Conservation (phyloP, 2,113 vertebrate genomes). For the Seriola rivoliana region DNA sequence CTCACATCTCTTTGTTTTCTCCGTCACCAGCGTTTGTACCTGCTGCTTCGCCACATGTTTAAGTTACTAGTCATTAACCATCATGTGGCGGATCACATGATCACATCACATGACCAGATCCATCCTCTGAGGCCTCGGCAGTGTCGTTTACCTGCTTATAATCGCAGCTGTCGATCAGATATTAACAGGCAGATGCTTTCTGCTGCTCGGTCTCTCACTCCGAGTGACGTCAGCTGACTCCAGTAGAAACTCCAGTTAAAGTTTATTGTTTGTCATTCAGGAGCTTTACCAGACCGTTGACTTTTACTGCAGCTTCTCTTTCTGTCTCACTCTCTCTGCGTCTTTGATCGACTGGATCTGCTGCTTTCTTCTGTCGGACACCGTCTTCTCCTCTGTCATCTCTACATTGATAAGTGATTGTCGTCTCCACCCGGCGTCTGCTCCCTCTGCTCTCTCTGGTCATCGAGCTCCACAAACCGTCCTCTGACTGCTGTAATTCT, state of each 20-base stretch:
- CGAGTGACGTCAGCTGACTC: too few relatives aligned
- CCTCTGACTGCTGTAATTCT: slow-evolving; percentile 60
- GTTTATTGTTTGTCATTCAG: slow-evolving; percentile 41
- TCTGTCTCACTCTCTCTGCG: slow-evolving; percentile 15
- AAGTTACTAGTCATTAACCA: too few relatives aligned
- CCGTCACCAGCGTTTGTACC: too few relatives aligned
- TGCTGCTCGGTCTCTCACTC: too few relatives aligned
- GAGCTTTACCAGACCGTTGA: slow-evolving; percentile 58
- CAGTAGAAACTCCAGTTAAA: not conserved
- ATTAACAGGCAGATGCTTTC: too few relatives aligned
- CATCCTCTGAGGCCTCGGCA: too few relatives aligned
- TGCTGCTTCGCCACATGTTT: too few relatives aligned
- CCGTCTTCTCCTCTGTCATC: slow-evolving; percentile 27
- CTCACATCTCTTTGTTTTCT: too few relatives aligned
- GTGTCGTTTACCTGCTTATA: too few relatives aligned
- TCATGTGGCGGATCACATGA: too few relatives aligned
- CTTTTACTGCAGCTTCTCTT: slow-evolving; percentile 56
- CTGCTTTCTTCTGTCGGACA: slow-evolving; percentile 8
- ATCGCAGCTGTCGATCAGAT: too few relatives aligned
- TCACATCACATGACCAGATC: too few relatives aligned
- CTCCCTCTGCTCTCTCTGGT: slow-evolving; percentile 43
- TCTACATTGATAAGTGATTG: slow-evolving; percentile 44
- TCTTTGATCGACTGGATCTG: not conserved
- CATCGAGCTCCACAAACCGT: slow-evolving; percentile 52
- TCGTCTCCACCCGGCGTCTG: slow-evolving; percentile 50